Conservation (phyloP, 2,113 vertebrate genomes). For the Podiceps cristatus region DNA sequence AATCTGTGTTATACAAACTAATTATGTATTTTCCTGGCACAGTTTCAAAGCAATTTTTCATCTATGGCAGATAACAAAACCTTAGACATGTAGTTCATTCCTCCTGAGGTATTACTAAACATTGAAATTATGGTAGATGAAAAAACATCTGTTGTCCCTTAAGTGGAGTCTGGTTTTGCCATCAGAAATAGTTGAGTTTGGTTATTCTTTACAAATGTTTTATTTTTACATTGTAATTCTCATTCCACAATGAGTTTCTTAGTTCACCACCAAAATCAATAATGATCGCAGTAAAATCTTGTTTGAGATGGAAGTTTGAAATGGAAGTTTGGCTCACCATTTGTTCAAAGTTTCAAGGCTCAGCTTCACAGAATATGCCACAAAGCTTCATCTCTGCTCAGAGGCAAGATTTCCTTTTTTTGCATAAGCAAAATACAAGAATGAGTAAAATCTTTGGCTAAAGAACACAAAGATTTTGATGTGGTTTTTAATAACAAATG, state of each 20-base stretch:
- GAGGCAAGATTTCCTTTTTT: background rate
- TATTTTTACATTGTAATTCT: background rate
- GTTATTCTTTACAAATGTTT: background rate
- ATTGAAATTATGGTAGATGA: background rate
- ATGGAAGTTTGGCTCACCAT: background rate
- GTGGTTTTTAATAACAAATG: background rate
- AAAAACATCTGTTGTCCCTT: background rate
- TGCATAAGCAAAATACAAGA: background rate
- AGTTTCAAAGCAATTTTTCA: constrained; percentile 6
- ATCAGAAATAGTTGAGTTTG: background rate
- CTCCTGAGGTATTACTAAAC: background rate
- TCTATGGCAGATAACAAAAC: background rate
- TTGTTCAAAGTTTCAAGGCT: background rate
- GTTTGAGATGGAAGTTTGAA: background rate
- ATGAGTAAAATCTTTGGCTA: background rate
- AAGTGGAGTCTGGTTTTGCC: background rate
- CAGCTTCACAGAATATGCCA: background rate
- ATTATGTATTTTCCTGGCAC: background rate
- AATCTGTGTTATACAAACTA: background rate
- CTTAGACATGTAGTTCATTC: background rate
- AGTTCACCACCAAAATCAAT: background rate
- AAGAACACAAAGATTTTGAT: background rate
- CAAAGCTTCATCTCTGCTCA: background rate
- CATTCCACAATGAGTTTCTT: background rate
- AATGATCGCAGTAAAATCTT: background rate